phyloP scores from a whole-genome alignment of 2,797 vertebrate genomes.

The Muraenolepis orangiensis region DNA sequence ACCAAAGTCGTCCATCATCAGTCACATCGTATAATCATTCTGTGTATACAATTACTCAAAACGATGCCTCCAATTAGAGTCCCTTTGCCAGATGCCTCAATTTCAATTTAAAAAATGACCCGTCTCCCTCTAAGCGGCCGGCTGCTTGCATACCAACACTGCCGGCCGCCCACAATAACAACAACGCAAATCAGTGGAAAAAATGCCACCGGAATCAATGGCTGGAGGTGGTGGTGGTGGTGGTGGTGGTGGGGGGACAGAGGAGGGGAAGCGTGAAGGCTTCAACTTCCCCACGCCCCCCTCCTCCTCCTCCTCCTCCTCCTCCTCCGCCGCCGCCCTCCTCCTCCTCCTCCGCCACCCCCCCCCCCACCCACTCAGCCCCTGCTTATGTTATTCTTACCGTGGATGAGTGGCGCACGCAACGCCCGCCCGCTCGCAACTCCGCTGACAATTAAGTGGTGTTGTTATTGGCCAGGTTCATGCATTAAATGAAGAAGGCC shows the following conservation, averaged over 20 bases:
- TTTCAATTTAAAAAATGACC: conserved; percentile 43
- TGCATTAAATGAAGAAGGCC: conserved; percentile 44
- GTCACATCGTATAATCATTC: conserved; percentile 27
- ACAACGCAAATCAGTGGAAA: conserved; percentile 21
- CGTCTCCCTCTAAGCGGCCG: conserved; percentile 17
- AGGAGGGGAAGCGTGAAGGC: too few relatives aligned
- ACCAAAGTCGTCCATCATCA: conserved; percentile 38
- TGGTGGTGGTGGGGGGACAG: too few relatives aligned
- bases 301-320: too few relatives aligned
- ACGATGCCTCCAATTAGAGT: conserved; percentile 44
- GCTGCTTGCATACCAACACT: conserved; percentile 5
- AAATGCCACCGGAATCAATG: neutral
- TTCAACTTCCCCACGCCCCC: too few relatives aligned
- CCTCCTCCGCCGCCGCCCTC: too few relatives aligned
- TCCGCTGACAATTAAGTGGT: conserved; percentile 39
- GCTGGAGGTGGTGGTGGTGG: neutral
- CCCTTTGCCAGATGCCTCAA: conserved; percentile 36
- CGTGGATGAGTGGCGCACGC: neutral
- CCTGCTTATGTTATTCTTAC: neutral
- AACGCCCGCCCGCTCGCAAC: conserved; percentile 23
- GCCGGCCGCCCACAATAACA: conserved; percentile 16
- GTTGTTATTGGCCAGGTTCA: conserved; percentile 43
- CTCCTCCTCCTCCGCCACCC: too few relatives aligned
- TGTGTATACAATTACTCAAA: conserved; percentile 45
- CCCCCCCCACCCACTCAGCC: too few relatives aligned